A percentile compares a stretch with the other conserved stretches of the same genome.
These are phyloP conservation scores for Ptychadena robeensis DNA, from an alignment of 2,797 vertebrate genomes.

Conservation along the genomic window DNA sequence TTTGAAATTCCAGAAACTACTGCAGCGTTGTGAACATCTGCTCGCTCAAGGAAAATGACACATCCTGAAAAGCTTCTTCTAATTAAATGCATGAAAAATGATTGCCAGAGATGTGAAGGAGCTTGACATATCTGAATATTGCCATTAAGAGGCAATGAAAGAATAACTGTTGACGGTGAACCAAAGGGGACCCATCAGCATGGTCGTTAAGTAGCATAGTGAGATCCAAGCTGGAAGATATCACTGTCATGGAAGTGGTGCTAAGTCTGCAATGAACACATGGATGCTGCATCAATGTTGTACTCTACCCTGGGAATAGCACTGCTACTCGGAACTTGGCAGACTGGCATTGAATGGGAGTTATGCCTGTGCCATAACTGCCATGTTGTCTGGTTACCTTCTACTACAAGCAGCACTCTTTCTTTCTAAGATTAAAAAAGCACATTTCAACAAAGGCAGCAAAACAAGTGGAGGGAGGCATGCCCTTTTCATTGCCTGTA, in stretches of 20 bases:
- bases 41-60: background rate
- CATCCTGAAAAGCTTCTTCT: constrained; percentile 6
- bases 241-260: too few species aligned
- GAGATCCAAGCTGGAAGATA: background rate
- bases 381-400: too few species aligned
- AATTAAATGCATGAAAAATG: constrained; percentile 19
- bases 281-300: background rate
- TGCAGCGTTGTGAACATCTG: constrained; percentile 29
- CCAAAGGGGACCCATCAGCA: background rate
- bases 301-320: background rate
- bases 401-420: too few species aligned
- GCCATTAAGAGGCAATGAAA: background rate
- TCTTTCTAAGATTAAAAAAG: too few species aligned
- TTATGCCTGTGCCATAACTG: too few species aligned
- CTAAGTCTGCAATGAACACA: background rate
- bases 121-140: background rate
- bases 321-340: too few species aligned
- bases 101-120: background rate
- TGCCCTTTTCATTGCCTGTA: too few species aligned
- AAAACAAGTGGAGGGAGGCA: too few species aligned
- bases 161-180: background rate
- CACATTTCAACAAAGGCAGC: too few species aligned
- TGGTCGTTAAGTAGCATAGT: background rate
- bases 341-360: too few species aligned
- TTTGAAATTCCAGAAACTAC: background rate